Percentiles rank a stretch among this genome's conserved stretches.
These are phyloP conservation scores for Leptatherina wallacei DNA, from an alignment of 2,797 vertebrate species.

Conservation along the genomic window DNA sequence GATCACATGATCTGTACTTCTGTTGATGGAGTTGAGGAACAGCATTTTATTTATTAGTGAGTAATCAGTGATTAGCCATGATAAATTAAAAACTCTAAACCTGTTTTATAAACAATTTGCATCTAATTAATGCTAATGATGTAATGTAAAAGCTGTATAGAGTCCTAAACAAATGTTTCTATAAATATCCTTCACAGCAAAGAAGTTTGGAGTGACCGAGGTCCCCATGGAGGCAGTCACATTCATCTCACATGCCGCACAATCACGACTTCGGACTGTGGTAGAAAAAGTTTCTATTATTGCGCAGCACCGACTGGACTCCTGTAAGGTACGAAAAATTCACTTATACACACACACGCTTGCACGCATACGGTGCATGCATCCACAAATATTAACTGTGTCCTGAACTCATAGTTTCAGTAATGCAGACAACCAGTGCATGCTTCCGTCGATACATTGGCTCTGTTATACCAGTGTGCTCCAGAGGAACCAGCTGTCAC, in stretches of 20 bases:
- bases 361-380: background rate
- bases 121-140: background rate
- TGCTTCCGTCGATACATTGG: no score
- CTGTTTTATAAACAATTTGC: background rate
- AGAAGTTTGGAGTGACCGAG: conserved; percentile 88
- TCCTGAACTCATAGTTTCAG: background rate
- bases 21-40: background rate
- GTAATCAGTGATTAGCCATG: conserved; percentile 1
- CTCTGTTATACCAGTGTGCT: background rate
- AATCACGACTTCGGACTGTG: conserved; percentile 86
- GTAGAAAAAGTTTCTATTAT: conserved; percentile 89
- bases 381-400: background rate
- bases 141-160: background rate
- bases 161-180: background rate
- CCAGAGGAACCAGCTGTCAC: background rate
- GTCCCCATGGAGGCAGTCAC: conserved; percentile 88
- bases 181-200: conserved; percentile 75
- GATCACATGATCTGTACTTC: conserved; percentile 11
- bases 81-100: conserved; percentile 1
- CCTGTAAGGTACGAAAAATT: conserved; percentile 81
- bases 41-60: background rate
- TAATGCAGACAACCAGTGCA: background rate
- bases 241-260: conserved; percentile 90
- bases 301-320: conserved; percentile 89
- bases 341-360: background rate